Evolutionary conservation across 2,113 vertebrate species (phyloP).

Genomic region (Melanocharis versteri): DNA sequence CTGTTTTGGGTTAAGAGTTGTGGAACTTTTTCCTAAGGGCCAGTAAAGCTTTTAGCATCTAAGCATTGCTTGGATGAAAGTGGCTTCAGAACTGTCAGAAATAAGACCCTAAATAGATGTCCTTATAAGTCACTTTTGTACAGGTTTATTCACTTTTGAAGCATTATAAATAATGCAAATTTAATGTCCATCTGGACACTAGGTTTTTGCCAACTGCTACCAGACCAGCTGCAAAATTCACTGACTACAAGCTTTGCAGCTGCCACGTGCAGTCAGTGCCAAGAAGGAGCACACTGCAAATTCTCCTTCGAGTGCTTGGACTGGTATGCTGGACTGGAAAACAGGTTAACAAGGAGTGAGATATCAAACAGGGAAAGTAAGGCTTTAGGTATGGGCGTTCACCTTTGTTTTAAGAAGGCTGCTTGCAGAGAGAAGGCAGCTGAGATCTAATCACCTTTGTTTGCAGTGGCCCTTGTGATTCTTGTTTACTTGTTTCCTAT

Average conservation of each 20-base stretch:
- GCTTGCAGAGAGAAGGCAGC: slow-evolving; percentile 13
- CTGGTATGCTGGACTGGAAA: neutral
- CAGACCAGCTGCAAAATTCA: slow-evolving; percentile 73
- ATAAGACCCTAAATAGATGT: slow-evolving; percentile 41
- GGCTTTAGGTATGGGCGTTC: neutral
- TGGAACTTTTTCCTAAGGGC: neutral
- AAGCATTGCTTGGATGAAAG: neutral
- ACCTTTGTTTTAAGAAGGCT: slow-evolving; percentile 8
- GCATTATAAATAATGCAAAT: slow-evolving; percentile 70
- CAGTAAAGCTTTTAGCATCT: neutral
- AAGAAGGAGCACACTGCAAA: slow-evolving; percentile 52
- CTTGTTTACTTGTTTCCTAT: neutral
- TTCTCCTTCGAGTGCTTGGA: slow-evolving; percentile 24
- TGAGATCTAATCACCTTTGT: slow-evolving; percentile 29
- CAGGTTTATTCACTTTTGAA: slow-evolving; percentile 67
- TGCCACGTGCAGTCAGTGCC: slow-evolving; percentile 48
- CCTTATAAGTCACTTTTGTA: slow-evolving; percentile 60
- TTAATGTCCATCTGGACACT: slow-evolving; percentile 74
- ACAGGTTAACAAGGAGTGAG: slow-evolving; percentile 1
- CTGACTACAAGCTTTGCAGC: slow-evolving; percentile 66
- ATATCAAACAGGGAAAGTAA: neutral
- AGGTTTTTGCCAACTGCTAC: slow-evolving; percentile 69
- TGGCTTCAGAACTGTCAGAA: slow-evolving; percentile 3
- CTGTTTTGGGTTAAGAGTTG: neutral
- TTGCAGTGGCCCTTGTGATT: slow-evolving; percentile 6